Evolutionary conservation across 2,113 vertebrate genomes (phyloP), one percentile per base, ranked within the genome.

Genomic region (Centropristis striata): DNA sequence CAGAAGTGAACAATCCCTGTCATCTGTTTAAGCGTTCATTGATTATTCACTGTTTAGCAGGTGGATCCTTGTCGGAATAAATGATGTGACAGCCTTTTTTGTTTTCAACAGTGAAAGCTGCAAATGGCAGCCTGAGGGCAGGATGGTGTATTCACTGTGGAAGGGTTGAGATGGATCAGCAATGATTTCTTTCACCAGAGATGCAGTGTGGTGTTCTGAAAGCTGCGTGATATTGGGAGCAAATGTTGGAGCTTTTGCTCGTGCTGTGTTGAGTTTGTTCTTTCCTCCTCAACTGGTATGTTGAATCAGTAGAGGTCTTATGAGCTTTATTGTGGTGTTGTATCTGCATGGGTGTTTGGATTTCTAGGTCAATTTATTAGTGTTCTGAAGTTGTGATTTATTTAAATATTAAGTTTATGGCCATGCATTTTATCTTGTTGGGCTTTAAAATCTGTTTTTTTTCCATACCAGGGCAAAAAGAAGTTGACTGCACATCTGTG

Each of bases 151-250:
- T 67, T 78, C 54, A 70, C 25, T 51, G 10, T 51, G 13, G 37
- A 58, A 37, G 14, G 14, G 57, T 25, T 71, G 23, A 68, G 54
- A 58, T 57, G 15, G 54, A 75, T 71, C 28, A 63, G 28, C 39
- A 54, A 57, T 47, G 27, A 55, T 55, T 71, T 70, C 16, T 51
- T 55, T 78, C 57, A 42, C 15, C 25, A 54, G 25, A 44, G 20
- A 44, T 18, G 5, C 20, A 57, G 18, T n/a, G 18, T 39, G 18
- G 25, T 55, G 39, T 50, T 67, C 42, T 57, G 53, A 75, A 71
- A 47, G 18, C 36, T 37, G 11, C 70, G 37, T 39, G 36, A 47
- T 58, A 39, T 27, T 74, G 44, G 16, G 42, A 47, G 47, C 20
- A n/a, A 44, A 41, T 58, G 37, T 55, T 42, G 4, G 23, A 12